These are phyloP conservation scores for Seira musarum DNA, from an alignment of 2,888 invertebrate genomes.

Conservation along the genomic window DNA sequence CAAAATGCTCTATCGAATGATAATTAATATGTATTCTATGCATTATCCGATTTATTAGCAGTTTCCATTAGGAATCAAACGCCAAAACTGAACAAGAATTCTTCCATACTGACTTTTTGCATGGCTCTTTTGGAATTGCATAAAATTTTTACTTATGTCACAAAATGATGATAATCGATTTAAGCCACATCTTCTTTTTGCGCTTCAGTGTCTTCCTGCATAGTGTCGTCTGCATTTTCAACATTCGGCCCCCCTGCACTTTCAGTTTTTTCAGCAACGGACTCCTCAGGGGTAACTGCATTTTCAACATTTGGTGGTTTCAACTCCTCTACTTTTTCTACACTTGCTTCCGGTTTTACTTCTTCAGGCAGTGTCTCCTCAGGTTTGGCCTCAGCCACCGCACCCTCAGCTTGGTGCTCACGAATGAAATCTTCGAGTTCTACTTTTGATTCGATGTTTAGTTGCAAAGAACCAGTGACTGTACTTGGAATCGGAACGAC, in stretches of 20 bases:
- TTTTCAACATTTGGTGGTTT: background rate
- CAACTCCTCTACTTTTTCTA: background rate
- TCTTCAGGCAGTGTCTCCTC: background rate
- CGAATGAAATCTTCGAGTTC: conserved; percentile 14
- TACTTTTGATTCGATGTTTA: conserved; percentile 18
- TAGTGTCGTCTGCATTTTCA: background rate
- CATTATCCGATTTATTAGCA: too few species aligned
- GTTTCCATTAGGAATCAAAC: too few species aligned
- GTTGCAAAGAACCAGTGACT: background rate
- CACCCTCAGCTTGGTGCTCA: background rate
- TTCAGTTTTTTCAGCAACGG: background rate
- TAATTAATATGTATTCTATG: too few species aligned
- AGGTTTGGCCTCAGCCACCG: too few species aligned
- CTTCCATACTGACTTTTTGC: too few species aligned
- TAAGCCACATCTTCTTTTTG: too few species aligned
- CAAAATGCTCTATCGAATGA: too few species aligned
- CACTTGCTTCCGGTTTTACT: background rate
- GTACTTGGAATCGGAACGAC: too few species aligned
- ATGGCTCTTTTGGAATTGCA: too few species aligned
- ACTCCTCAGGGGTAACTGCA: background rate
- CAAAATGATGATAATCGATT: too few species aligned
- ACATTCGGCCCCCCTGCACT: background rate
- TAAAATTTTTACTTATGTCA: too few species aligned
- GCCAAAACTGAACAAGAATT: too few species aligned
- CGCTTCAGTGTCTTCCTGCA: background rate